phyloP scores from a whole-genome alignment of 2,113 vertebrate genomes.

The Scalopus aquaticus region DNA sequence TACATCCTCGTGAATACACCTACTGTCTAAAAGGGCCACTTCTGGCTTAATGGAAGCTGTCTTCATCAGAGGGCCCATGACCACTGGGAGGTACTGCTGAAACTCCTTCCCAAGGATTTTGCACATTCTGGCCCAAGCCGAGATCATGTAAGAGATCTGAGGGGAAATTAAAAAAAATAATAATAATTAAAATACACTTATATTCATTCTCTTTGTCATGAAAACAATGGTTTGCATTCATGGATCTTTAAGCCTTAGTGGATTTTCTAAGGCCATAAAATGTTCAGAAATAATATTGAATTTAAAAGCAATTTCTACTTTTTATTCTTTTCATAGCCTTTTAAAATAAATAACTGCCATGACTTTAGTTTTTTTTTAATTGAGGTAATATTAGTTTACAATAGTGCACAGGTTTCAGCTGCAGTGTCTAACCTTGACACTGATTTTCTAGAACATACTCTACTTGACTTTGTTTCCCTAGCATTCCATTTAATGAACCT shows the following conservation, averaged over 20 bases:
- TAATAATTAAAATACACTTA: background rate
- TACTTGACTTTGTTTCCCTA: background rate
- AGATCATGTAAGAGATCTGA: constrained; percentile 99
- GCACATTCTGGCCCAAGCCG: constrained; percentile 99
- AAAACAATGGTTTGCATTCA: background rate
- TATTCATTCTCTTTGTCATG: background rate
- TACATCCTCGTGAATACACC: constrained; percentile 73
- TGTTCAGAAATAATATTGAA: background rate
- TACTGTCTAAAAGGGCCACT: constrained; percentile 98
- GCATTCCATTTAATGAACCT: background rate
- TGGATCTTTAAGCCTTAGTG: background rate
- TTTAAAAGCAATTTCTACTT: too few species aligned
- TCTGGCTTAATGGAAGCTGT: constrained; percentile 99
- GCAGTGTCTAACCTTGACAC: too few species aligned
- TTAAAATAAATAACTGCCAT: background rate
- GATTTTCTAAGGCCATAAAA: background rate
- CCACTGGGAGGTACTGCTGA: constrained; percentile 98
- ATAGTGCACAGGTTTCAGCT: too few species aligned
- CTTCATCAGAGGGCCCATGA: constrained; percentile 99
- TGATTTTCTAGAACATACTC: background rate
- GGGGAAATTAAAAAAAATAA: background rate
- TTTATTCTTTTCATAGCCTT: too few species aligned
- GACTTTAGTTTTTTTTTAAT: too few species aligned
- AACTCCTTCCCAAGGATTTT: constrained; percentile 99
- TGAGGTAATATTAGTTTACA: too few species aligned